A percentile compares a stretch with the other conserved stretches of the same genome.
phyloP scores from a whole-genome alignment of 1,140 invertebrate species.

The Atta cephalotes region DNA sequence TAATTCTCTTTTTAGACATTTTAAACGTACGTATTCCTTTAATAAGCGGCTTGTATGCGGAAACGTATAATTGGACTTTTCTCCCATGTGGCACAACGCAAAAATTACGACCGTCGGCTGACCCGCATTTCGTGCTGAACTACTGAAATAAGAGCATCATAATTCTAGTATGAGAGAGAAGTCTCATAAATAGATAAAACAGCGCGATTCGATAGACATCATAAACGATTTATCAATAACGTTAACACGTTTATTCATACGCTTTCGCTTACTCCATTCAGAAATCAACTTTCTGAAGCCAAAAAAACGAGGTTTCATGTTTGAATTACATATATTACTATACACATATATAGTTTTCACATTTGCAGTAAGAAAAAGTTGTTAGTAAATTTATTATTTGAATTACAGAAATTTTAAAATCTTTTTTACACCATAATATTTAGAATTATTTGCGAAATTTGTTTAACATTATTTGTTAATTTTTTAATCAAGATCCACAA shows the following conservation, averaged over 20 bases:
- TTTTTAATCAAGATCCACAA: neutral
- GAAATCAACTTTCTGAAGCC: neutral
- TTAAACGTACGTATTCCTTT: slow-evolving; percentile 10
- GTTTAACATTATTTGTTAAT: neutral
- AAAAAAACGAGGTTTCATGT: neutral
- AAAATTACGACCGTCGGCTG: slow-evolving; percentile 29
- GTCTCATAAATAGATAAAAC: slow-evolving; percentile 56
- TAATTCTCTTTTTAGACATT: slow-evolving; percentile 13
- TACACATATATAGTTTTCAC: no score
- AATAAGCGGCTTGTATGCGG: slow-evolving; percentile 13
- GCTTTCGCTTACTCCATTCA: slow-evolving; percentile 2
- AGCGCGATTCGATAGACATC: slow-evolving; percentile 41
- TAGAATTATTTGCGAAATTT: neutral
- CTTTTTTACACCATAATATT: neutral
- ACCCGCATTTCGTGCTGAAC: slow-evolving; percentile 34
- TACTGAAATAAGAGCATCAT: slow-evolving; percentile 46
- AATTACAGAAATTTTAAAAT: neutral
- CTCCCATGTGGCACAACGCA: slow-evolving; percentile 1
- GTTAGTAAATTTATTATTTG: neutral
- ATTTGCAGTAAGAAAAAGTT: neutral
- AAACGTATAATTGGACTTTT: slow-evolving; percentile 47
- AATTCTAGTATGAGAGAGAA: neutral
- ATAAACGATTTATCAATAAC: slow-evolving; percentile 52
- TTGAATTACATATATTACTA: neutral
- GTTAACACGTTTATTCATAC: neutral